Evolutionary conservation across 37 sponge, comb jelly and placozoan genomes (phyloP), one percentile per base, ranked within the genome.

Genomic region (Haliclona indistincta): DNA sequence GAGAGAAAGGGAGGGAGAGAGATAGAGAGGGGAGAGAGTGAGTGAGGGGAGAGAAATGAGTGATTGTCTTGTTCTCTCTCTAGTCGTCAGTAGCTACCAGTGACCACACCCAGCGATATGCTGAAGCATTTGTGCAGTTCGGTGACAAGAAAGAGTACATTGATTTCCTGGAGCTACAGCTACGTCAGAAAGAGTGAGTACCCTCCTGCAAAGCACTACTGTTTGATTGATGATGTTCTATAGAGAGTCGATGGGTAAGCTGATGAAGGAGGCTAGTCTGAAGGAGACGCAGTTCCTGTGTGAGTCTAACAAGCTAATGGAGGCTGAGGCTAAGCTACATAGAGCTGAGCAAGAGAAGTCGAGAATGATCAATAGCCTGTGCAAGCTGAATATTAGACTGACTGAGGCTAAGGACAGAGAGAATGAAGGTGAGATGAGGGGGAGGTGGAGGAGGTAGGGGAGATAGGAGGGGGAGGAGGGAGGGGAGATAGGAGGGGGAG

Each of bases 271-370:
- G 67, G 30, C 81, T 71, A 86, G 84, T 0, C 38, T 76, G 51
- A 70, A 81, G 67, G 19, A 75, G 30, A 71, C 62, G 26, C 86
- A 90, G 86, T 54, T 77, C 45, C 32, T 84, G 22, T 81, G 78
- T 77, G 91, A 85, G 54, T 54, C 42, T 23, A 78, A 81, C 71
- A 90, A 90, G 32, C 68, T 90, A 58, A 70, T 72, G 20, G 86
- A 90, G 33, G 38, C 73, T 10, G 82, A 90, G 56, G 67, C 66
- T 28, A 80, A 81, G 38, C 77, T 90, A 5, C 63, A 81, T 44
- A 64, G 55, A 10, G 55, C 55, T 3, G 82, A 90, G 62, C 78
- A 76, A 52, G 80, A 88, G 68, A 47, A 54, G 39, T 70, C 73
- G 7, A 63, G 38, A 37, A 29, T 63, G 1, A 69, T 62, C 54